Evolutionary conservation across 2,888 invertebrate genomes (phyloP).

Genomic region (Athripsodes cinereus): DNA sequence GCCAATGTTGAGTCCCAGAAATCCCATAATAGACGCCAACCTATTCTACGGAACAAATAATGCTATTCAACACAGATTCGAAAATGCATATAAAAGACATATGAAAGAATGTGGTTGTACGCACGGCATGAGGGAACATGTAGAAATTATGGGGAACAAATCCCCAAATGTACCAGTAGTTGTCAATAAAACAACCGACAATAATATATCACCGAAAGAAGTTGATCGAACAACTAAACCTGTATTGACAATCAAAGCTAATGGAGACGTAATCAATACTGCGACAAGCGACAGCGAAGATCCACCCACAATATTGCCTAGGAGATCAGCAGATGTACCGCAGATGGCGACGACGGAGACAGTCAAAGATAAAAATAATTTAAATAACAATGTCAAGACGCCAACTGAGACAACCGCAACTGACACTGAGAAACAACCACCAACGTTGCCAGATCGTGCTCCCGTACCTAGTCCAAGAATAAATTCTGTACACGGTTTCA

Average conservation of each 20-base stretch:
- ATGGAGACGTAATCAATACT: constrained; percentile 15
- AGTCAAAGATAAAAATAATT: background rate
- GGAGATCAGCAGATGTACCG: constrained; percentile 1
- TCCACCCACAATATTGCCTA: constrained; percentile 20
- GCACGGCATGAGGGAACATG: background rate
- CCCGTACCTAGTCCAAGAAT: constrained; percentile 24
- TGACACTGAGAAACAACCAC: constrained; percentile 5
- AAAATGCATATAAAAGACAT: constrained; percentile 10
- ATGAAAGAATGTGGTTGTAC: constrained; percentile 10
- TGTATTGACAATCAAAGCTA: constrained; percentile 8
- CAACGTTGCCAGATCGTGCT: constrained; percentile 16
- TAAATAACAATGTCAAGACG: background rate
- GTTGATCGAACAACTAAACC: constrained; percentile 25
- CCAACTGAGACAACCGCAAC: background rate
- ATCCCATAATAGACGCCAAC: constrained; percentile 42
- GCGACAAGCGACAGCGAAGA: constrained; percentile 14
- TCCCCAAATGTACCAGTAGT: constrained; percentile 20
- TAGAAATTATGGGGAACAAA: constrained; percentile 8
- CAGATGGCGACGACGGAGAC: background rate
- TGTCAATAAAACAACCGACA: constrained; percentile 5
- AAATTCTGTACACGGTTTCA: constrained; percentile 15
- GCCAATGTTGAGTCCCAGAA: constrained; percentile 41
- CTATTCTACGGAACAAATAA: constrained; percentile 36
- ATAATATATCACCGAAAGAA: constrained; percentile 17
- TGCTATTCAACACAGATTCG: constrained; percentile 31